Conservation (phyloP, 92 coral and sea anemone species). For the Pocillopora grandis region DNA sequence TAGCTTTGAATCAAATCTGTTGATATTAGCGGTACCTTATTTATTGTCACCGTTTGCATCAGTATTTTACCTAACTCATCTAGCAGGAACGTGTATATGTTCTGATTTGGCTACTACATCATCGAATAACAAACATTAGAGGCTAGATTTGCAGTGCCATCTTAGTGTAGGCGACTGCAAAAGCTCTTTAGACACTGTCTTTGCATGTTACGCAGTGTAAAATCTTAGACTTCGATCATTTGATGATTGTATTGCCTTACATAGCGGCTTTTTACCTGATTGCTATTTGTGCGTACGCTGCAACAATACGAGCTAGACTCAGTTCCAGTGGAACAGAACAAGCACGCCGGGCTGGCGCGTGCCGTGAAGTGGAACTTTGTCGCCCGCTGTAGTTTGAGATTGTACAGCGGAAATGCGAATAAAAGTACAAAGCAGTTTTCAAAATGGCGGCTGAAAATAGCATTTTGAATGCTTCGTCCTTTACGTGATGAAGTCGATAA, state of each 20-base stretch:
- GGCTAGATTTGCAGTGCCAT: neutral
- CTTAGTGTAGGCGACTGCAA: too few species aligned
- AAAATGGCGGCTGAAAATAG: too few species aligned
- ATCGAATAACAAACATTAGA: neutral
- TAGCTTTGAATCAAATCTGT: neutral
- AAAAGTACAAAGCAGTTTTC: too few species aligned
- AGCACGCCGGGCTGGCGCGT: too few species aligned
- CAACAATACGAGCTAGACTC: neutral
- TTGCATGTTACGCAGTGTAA: neutral
- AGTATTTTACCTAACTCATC: neutral
- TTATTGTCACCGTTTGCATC: neutral
- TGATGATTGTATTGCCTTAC: neutral
- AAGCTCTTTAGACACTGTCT: neutral
- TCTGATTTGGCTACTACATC: slow-evolving; percentile 20
- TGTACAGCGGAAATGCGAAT: too few species aligned
- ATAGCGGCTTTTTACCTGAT: neutral
- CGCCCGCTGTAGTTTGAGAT: too few species aligned
- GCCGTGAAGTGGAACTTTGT: too few species aligned
- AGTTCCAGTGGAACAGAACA: neutral
- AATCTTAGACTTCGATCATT: neutral
- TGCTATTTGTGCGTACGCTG: neutral
- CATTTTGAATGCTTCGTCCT: too few species aligned
- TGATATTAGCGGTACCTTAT: neutral
- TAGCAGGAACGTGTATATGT: slow-evolving; percentile 14
- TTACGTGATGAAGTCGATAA: too few species aligned